Conservation (phyloP, 2,797 vertebrate genomes). For the Chaetodon trifasciatus region DNA sequence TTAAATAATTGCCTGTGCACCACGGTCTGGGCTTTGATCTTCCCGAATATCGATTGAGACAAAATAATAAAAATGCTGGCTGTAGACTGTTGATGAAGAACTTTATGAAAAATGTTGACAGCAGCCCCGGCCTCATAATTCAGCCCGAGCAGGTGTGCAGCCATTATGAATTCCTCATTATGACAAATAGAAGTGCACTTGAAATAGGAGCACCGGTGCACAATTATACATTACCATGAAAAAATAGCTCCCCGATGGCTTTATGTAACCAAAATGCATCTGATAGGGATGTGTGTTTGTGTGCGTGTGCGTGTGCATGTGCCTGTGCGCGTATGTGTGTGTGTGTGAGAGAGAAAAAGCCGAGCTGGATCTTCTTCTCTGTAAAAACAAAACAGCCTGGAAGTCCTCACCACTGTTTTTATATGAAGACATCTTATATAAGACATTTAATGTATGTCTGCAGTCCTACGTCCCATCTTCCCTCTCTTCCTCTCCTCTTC, state of each 20-base stretch:
- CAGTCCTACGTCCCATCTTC: not conserved
- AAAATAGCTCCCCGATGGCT: constrained; percentile 38
- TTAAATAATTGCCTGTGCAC: constrained; percentile 15
- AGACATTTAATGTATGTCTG: not conserved
- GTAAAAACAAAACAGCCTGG: not conserved
- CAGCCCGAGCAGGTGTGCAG: constrained; percentile 62
- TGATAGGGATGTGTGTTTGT: not conserved
- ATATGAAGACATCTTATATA: not conserved
- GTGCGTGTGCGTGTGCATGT: not conserved
- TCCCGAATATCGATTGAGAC: constrained; percentile 17
- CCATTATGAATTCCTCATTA: constrained; percentile 67
- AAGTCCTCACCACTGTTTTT: not conserved
- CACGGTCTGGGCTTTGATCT: constrained; percentile 20
- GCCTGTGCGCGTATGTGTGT: not conserved
- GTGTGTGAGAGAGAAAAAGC: not conserved
- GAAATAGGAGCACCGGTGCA: constrained; percentile 48
- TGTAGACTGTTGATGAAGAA: constrained; percentile 16
- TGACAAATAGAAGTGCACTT: constrained; percentile 66
- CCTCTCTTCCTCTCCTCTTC: not conserved
- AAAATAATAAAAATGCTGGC: constrained; percentile 19
- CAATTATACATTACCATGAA: constrained; percentile 44
- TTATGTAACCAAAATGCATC: constrained; percentile 29
- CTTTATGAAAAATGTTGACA: constrained; percentile 50
- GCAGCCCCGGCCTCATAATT: constrained; percentile 52
- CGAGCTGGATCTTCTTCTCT: not conserved